A percentile compares a stretch with the other conserved stretches of the same genome.
These are phyloP conservation scores for Pseudorhombus dupliciocellatus DNA, from an alignment of 2,113 vertebrate genomes.

Conservation along the genomic window DNA sequence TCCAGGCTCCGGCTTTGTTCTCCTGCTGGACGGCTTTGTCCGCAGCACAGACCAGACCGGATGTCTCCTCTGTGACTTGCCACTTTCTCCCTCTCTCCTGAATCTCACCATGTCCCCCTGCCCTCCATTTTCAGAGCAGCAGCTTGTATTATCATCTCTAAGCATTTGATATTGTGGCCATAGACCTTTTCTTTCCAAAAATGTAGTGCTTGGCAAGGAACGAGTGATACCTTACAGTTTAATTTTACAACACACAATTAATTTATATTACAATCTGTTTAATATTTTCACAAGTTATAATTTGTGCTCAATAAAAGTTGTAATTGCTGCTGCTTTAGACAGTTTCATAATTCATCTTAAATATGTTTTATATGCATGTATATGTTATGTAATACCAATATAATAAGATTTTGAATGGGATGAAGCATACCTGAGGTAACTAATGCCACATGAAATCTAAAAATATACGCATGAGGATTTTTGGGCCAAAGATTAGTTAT, in stretches of 20 bases:
- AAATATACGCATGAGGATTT: no score
- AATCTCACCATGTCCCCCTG: constrained; percentile 21
- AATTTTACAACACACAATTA: not conserved
- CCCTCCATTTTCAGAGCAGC: constrained; percentile 24
- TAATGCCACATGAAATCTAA: no score
- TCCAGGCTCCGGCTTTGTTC: constrained; percentile 75
- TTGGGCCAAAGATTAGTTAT: no score
- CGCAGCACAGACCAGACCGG: constrained; percentile 63
- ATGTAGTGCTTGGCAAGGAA: not conserved
- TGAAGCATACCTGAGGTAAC: no score
- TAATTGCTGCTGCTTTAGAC: not conserved
- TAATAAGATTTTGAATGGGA: no score
- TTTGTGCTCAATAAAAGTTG: no score
- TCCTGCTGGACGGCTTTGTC: constrained; percentile 66
- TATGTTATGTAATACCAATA: no score
- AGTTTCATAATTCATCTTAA: no score
- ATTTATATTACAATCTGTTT: not conserved
- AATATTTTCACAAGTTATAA: not conserved
- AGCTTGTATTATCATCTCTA: not conserved
- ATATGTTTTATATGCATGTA: no score
- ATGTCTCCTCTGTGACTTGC: constrained; percentile 68
- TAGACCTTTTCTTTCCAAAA: not conserved
- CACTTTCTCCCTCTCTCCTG: constrained; percentile 33
- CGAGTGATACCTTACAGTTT: constrained; percentile 2
- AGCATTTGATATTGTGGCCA: not conserved